Evolutionary conservation across 2,888 invertebrate species (phyloP), one percentile per base, ranked within the genome.

Genomic region (Tethea ocularis): DNA sequence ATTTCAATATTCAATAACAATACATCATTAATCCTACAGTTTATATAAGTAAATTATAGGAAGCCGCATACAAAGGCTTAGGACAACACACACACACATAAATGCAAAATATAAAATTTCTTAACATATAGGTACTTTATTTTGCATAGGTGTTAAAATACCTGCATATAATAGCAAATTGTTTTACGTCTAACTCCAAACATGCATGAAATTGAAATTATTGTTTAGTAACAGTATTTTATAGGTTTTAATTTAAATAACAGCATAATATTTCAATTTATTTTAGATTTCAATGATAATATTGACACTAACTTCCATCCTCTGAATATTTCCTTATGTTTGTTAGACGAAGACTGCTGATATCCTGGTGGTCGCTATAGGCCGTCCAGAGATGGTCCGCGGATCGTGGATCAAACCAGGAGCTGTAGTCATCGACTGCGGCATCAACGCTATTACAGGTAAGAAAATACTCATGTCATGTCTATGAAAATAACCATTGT

Each of bases 341-440:
- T 65, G 64, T 15, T 71, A 96, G 96, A 94, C 95, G 2, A 94
- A 95, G 68, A 94, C 94, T 69, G 99, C 99, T 10, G 99, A 99
- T 83, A 98, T 99, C 78, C 89, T 99, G 57, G 97, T 99, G n/a
- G 99, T 99, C 26, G 99, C 96, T 0, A 98, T 99, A 76, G 99
- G 99, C 0, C 95, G 95, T 72, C 93, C 98, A 0, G 95, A 98
- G 88, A 94, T 98, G 93, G 98, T 99, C 1, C 97, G 97, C 83
- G 98, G 97, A 0, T 96, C 96, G 66, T 99, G 99, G 99, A 96
- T 99, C 71, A 99, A 99, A 88, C 97, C 98, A 0, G 99, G 99
- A 5, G 99, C 99, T 17, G 96, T 99, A 13, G 99, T 99, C 51
- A 99, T 99, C 75, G 99, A 99, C 88, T 99, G 99, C 88, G 99